Conservation (phyloP, 2,888 invertebrate genomes). For the Liopterus haemorrhoidalis region DNA sequence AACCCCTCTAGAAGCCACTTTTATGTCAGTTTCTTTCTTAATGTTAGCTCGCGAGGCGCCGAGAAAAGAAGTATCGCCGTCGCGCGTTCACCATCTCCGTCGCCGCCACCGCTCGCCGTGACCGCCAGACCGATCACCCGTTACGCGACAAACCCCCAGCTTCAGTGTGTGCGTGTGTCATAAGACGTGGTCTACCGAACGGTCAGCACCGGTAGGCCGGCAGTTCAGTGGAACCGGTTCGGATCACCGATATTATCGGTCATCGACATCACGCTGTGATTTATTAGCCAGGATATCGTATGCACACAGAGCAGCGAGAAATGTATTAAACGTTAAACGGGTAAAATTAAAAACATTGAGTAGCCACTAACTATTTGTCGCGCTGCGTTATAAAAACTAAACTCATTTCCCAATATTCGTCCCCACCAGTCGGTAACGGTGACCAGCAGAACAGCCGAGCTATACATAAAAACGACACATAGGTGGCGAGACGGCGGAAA, state of each 20-base stretch:
- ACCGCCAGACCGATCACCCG: too few relatives aligned
- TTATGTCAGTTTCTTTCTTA: conserved; percentile 40
- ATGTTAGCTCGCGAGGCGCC: conserved; percentile 46
- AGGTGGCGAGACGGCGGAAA: conserved; percentile 21
- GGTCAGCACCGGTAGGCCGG: too few relatives aligned
- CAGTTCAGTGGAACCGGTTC: too few relatives aligned
- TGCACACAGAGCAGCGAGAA: conserved; percentile 11
- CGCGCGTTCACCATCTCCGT: neutral
- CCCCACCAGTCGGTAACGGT: conserved; percentile 11
- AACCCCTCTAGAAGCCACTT: conserved; percentile 33
- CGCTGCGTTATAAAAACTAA: conserved; percentile 14
- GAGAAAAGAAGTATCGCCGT: conserved; percentile 42
- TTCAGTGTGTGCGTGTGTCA: too few relatives aligned
- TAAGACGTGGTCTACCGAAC: too few relatives aligned
- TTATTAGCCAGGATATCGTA: too few relatives aligned
- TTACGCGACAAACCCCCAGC: neutral
- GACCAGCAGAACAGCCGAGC: conserved; percentile 6
- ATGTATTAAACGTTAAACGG: conserved; percentile 10
- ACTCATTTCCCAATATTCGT: conserved; percentile 9
- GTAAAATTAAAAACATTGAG: conserved; percentile 18
- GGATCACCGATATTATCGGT: too few relatives aligned
- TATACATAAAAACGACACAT: conserved; percentile 22
- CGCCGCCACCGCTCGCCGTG: neutral
- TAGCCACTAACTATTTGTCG: conserved; percentile 20
- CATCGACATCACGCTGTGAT: too few relatives aligned